phyloP scores from a whole-genome alignment of 2,113 vertebrate genomes.

The Cochlearius cochlearius region DNA sequence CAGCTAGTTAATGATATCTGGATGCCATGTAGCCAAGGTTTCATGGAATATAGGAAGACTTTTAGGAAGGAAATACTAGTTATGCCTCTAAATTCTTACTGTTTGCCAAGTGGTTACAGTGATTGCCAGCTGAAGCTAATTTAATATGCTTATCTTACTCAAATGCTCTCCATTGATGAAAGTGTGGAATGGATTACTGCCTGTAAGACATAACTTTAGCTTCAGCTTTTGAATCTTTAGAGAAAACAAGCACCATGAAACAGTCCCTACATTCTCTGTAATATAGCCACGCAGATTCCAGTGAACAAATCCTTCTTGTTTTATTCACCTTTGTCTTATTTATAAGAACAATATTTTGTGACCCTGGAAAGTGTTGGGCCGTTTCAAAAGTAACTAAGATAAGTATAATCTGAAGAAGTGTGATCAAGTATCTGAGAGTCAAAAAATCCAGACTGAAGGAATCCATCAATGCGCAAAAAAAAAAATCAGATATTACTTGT shows the following conservation, averaged over 20 bases:
- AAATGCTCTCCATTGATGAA: background rate
- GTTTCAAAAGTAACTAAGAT: background rate
- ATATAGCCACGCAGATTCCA: background rate
- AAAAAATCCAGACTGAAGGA: background rate
- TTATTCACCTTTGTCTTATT: background rate
- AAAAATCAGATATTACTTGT: background rate
- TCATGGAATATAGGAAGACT: background rate
- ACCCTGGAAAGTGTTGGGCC: background rate
- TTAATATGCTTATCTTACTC: background rate
- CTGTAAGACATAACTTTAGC: background rate
- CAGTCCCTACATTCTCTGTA: background rate
- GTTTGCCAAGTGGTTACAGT: background rate
- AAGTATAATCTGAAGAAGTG: background rate
- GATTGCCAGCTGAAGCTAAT: background rate
- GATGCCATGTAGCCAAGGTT: background rate
- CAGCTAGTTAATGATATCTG: background rate
- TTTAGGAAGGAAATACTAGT: background rate
- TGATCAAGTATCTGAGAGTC: background rate
- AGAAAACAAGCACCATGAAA: background rate
- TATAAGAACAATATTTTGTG: background rate
- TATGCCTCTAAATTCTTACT: background rate
- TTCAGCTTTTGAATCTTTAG: background rate
- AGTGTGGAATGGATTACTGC: background rate
- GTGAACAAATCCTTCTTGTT: background rate
- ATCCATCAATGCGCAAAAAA: background rate